Conservation (phyloP, 2,888 invertebrate species). For the Crepidodera aurea region DNA sequence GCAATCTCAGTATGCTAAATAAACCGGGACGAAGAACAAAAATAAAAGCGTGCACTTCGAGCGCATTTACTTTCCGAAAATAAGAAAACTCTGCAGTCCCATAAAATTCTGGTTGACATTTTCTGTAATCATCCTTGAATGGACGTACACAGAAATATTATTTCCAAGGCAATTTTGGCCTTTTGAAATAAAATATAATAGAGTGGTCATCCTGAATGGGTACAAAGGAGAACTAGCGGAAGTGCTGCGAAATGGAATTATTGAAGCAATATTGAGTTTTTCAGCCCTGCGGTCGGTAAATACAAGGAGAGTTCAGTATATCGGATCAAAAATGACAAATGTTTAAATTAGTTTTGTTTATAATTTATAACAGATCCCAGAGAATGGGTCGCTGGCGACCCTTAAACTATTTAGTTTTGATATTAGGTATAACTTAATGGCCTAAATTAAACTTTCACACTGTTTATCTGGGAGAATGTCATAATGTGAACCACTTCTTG, state of each 20-base stretch:
- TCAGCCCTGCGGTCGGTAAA: constrained; percentile 14
- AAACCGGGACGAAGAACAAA: neutral
- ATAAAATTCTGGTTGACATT: constrained; percentile 29
- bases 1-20: constrained; percentile 6
- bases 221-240: constrained; percentile 46
- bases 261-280: constrained; percentile 54
- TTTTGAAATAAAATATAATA: constrained; percentile 42
- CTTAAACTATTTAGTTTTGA: too few species aligned
- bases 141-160: constrained; percentile 38
- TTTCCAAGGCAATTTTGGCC: constrained; percentile 39
- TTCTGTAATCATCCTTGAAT: constrained; percentile 28
- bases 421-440: too few species aligned
- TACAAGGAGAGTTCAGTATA: neutral
- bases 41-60: neutral
- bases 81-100: constrained; percentile 7
- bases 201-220: constrained; percentile 41
- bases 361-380: too few species aligned
- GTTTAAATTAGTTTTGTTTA: too few species aligned
- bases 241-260: constrained; percentile 55
- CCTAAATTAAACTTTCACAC: too few species aligned
- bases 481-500: too few species aligned
- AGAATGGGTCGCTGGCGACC: too few species aligned
- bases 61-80: constrained; percentile 6
- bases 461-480: too few species aligned
- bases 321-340: too few species aligned